A percentile compares a stretch with the other conserved stretches of the same genome.
These are phyloP conservation scores for Acleris literana DNA, from an alignment of 2,888 invertebrate species.

Conservation along the genomic window DNA sequence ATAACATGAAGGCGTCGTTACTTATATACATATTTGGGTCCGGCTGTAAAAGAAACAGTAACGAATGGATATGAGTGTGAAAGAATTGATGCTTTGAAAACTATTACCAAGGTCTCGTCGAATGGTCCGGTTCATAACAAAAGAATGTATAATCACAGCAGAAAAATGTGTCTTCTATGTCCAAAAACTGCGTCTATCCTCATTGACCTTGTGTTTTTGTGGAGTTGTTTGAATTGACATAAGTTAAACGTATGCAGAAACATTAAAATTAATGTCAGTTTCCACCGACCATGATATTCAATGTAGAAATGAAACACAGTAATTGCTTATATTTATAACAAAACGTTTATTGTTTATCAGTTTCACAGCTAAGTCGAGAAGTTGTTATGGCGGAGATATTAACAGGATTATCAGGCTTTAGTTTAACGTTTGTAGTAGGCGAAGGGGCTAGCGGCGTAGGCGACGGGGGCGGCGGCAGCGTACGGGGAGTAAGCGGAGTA, in stretches of 20 bases:
- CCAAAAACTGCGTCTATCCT: slow-evolving; percentile 40
- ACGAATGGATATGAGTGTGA: slow-evolving; percentile 58
- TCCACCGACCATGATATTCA: slow-evolving; percentile 9
- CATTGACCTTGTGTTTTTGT: slow-evolving; percentile 44
- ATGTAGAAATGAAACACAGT: slow-evolving; percentile 26
- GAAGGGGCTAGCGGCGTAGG: slow-evolving; percentile 36
- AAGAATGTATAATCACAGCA: slow-evolving; percentile 71
- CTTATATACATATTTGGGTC: slow-evolving; percentile 65
- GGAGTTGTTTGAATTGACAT: slow-evolving; percentile 35
- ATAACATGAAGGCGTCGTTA: slow-evolving; percentile 49
- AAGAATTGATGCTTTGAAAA: slow-evolving; percentile 62
- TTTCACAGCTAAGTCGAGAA: neutral
- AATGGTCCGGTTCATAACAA: slow-evolving; percentile 67
- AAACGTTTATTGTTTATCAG: slow-evolving; percentile 18
- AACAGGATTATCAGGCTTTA: neutral
- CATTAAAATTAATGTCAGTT: slow-evolving; percentile 32
- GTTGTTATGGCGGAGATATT: neutral
- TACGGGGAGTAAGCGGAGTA: slow-evolving; percentile 33
- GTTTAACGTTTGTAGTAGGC: slow-evolving; percentile 35
- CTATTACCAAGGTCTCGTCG: slow-evolving; percentile 63
- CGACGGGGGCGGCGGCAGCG: slow-evolving; percentile 34
- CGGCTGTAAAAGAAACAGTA: slow-evolving; percentile 54
- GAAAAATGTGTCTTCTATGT: slow-evolving; percentile 34
- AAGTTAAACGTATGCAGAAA: slow-evolving; percentile 42
- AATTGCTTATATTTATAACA: slow-evolving; percentile 23